Conservation (phyloP, 2,113 vertebrate genomes). For the Hydropotes inermis region DNA sequence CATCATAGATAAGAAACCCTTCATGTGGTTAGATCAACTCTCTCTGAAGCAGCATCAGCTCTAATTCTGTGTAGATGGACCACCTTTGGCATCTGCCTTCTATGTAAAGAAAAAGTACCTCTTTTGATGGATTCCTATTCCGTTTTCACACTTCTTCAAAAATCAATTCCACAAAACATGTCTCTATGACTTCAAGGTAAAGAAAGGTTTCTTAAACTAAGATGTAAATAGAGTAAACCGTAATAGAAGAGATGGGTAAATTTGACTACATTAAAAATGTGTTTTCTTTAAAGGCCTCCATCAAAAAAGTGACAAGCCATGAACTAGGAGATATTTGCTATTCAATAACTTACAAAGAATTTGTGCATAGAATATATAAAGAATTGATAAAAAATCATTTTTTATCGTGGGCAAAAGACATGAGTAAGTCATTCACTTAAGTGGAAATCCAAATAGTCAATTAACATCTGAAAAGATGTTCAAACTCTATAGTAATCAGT, state of each 20-base stretch:
- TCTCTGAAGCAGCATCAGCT: background rate
- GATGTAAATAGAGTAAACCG: background rate
- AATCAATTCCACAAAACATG: background rate
- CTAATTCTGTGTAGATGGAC: background rate
- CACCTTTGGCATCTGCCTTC: background rate
- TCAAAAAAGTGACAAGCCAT: background rate
- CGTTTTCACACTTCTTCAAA: background rate
- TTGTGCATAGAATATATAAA: background rate
- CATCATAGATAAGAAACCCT: background rate
- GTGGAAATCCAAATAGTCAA: background rate
- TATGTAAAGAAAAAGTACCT: background rate
- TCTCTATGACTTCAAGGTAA: background rate
- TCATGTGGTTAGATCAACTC: background rate
- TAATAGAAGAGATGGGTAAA: background rate
- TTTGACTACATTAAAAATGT: background rate
- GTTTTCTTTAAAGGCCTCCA: background rate
- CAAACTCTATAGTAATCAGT: background rate
- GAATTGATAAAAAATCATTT: background rate
- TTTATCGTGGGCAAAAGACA: background rate
- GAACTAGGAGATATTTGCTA: background rate
- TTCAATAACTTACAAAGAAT: background rate
- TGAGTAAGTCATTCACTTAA: background rate
- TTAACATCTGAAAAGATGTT: background rate
- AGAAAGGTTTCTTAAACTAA: constrained; percentile 11
- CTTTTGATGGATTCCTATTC: background rate